These are phyloP conservation scores for Copidosoma aretas DNA, from an alignment of 2,888 invertebrate species.

Conservation along the genomic window DNA sequence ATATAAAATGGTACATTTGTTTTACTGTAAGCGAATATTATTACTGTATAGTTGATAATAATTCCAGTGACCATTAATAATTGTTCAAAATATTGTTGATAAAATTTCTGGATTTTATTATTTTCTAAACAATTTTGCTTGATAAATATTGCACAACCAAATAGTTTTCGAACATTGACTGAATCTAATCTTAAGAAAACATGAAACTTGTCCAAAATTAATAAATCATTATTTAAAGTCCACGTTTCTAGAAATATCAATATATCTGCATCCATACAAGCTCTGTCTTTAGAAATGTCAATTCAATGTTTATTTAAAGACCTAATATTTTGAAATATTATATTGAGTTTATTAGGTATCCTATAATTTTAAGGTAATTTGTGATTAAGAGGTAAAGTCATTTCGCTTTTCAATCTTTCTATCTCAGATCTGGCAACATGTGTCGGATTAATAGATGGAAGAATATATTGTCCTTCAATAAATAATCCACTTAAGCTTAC, in stretches of 20 bases:
- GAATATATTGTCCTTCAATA: not conserved
- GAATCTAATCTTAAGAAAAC: not conserved
- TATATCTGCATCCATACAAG: not conserved
- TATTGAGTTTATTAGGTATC: not conserved
- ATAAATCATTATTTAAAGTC: not conserved
- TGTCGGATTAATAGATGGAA: not conserved
- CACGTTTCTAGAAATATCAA: not conserved
- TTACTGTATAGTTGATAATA: not conserved
- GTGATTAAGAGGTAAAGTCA: not conserved
- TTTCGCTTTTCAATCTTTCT: not conserved
- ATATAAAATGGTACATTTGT: not conserved
- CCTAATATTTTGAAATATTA: not conserved
- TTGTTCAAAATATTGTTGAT: not conserved
- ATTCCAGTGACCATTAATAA: not conserved
- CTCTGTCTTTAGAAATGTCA: not conserved
- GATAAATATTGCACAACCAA: not conserved
- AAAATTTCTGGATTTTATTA: not conserved
- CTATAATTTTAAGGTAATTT: conserved; percentile 1
- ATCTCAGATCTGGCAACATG: not conserved
- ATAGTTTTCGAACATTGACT: not conserved
- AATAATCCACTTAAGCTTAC: not conserved
- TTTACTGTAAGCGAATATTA: not conserved
- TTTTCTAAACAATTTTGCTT: not conserved
- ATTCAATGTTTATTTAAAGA: not conserved
- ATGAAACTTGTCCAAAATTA: not conserved